Conservation (phyloP, 2,113 vertebrate species). For the Taxidea taxus region DNA sequence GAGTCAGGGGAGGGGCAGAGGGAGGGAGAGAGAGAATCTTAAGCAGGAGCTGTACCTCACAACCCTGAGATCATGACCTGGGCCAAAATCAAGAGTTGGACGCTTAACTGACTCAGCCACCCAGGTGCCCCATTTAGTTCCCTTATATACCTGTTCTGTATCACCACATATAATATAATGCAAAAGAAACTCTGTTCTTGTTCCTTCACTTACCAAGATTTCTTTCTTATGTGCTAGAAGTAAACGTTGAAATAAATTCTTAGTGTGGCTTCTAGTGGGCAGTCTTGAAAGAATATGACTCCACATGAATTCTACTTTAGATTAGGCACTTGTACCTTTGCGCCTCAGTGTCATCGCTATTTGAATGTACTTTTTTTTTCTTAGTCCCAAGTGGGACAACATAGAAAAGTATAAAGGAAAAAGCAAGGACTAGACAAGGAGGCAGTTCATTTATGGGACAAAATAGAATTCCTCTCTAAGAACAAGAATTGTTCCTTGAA, state of each 20-base stretch:
- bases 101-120: background rate
- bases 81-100: background rate
- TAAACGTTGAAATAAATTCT: background rate
- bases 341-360: background rate
- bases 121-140: background rate
- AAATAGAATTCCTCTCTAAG: background rate
- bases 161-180: background rate
- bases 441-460: background rate
- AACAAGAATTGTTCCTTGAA: background rate
- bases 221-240: background rate
- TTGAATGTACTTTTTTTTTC: background rate
- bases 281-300: background rate
- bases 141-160: background rate
- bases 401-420: constrained; percentile 1
- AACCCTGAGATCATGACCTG: background rate
- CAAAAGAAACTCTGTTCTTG: background rate
- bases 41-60: background rate
- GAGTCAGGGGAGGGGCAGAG: no score
- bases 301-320: background rate
- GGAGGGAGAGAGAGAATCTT: background rate
- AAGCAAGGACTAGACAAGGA: background rate
- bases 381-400: background rate
- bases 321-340: background rate
- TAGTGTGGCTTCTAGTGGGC: background rate
- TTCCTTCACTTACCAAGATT: background rate